Evolutionary conservation across 35 echinoderm and acorn worm genomes (phyloP).

Genomic region (Holothuria glaberrima): DNA sequence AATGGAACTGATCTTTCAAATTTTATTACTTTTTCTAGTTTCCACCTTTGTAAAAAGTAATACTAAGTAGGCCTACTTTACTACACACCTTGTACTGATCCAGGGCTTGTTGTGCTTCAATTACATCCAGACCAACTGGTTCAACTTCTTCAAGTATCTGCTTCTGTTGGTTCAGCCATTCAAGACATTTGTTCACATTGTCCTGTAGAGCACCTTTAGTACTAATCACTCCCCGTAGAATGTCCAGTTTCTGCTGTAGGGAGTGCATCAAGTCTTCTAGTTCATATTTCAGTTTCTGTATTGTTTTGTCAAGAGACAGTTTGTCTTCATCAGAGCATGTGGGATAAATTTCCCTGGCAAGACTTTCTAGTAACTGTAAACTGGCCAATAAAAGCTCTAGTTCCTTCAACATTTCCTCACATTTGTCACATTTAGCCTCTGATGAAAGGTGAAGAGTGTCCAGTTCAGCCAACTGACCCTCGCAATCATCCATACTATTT

Average conservation of each 20-base stretch:
- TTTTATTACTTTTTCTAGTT: neutral
- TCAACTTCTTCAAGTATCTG: neutral
- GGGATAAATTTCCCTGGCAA: conserved; percentile 20
- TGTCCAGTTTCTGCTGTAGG: neutral
- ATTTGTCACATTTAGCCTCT: conserved; percentile 27
- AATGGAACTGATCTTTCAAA: no score
- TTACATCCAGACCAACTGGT: conserved; percentile 31
- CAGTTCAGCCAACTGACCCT: neutral
- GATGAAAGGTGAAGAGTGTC: neutral
- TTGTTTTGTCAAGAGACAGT: conserved; percentile 6
- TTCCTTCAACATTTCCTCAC: conserved; percentile 55
- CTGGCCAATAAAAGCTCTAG: conserved; percentile 21
- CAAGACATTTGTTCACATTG: conserved; percentile 27
- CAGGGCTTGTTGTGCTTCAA: conserved; percentile 24
- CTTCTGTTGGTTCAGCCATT: neutral
- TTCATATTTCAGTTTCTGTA: conserved; percentile 17
- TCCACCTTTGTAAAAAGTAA: neutral
- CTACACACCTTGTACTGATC: conserved; percentile 29
- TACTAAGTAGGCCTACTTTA: neutral
- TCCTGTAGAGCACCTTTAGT: conserved; percentile 20
- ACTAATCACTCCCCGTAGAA: conserved; percentile 1
- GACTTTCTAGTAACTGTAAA: conserved; percentile 23
- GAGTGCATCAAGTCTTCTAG: conserved; percentile 36
- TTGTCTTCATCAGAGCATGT: conserved; percentile 33
- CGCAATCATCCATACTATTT: conserved; percentile 26